Base-by-base conservation (phyloP, 2,888 invertebrate species). In the Cynaeus angustus region DNA sequence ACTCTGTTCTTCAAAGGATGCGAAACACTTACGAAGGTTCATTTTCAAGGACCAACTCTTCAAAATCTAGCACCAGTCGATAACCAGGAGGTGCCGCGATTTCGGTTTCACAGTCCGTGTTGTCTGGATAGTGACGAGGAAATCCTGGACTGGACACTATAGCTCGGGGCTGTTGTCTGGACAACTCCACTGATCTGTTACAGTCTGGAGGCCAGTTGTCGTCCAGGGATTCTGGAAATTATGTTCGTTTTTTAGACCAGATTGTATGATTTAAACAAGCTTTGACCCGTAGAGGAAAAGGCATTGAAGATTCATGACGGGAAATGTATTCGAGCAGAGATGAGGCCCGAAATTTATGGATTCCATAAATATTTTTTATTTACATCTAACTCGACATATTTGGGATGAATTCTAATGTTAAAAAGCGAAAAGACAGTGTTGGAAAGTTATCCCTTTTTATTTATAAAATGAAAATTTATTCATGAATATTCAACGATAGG, bases 91-190 rank as follows among this genome's bases (percentile, higher is more conserved):
- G 91, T 1, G 92, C 92, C 3, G 87, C 86, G 55, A 96, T 88
- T 71, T 88, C 88, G 77, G 91, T 94, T 76, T 89, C 87, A 83
- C 96, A 96, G 75, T 91, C 88, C 43, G 91, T 89, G 81, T 92
- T 92, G 80, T 93, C 91, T 0, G 92, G 92, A 85, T 95, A 95
- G 12, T 89, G 89, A 10, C 89, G 87, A 0, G 95, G 96, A 83
- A 93, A 96, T 38, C 91, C 92, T 1, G 96, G 96, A 81, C 94
- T 94, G 55, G 91, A 90, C n/a, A 94, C 86, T 0, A 89, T 87
- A 0, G 90, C 89, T 75, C 90, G 88, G 0, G 91, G 90, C 80
- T 90, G 89, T 71, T 90, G 89, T 77, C 89, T 88, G 3, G 90
- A 89, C 75, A 94, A 85, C 12, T 87, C 81, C 5, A 94, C 87